Base-by-base conservation (phyloP, 2,888 invertebrate genomes). In the Dione juno region DNA sequence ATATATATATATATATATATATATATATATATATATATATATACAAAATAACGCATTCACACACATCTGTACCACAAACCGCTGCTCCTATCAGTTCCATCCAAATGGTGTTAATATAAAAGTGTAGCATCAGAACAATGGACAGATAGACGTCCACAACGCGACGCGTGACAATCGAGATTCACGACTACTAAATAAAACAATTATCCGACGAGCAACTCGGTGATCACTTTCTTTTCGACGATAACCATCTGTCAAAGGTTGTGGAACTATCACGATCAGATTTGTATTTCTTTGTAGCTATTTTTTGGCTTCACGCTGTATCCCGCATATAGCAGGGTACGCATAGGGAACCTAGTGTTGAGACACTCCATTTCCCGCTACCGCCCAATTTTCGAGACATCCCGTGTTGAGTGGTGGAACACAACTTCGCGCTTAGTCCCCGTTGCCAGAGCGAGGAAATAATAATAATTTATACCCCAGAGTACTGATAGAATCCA, bases 171-270 rank as follows among this genome's bases (percentile, higher is more conserved):
- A 79, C 80, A 80, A 80, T 80, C 77, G 76, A 71, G 65, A 73
- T 57, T 74, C 75, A 78, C 75, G 77, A 77, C 75, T 65, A 41
- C 50, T 68, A 64, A 69, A 69, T 68, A 64, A 69, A 69, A 80
- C 77, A 80, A 80, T 80, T 79, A 80, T 67, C 72, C 75, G 76
- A 76, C 75, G 78, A 76, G 75, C 73, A 21, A 66, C 57, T 59
- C 41, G 28, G 45, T 59, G 64, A 52, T 71, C 74, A 69, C 69
- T 74, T 74, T 74, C 74, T 61, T 71, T 70, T 68, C 59, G 64
- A 59, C 45, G 71, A 74, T 70, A 73, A 66, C 43, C 41, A 71
- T 68, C 66, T 70, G 64, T 73, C 70, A 67, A 66, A 53, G 50
- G 41, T 16, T 21, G 41, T 58, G 28, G 14, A 61, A 41, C 41